phyloP scores from a whole-genome alignment of 2,113 vertebrate species.

The Heterotilapia buettikoferi region DNA sequence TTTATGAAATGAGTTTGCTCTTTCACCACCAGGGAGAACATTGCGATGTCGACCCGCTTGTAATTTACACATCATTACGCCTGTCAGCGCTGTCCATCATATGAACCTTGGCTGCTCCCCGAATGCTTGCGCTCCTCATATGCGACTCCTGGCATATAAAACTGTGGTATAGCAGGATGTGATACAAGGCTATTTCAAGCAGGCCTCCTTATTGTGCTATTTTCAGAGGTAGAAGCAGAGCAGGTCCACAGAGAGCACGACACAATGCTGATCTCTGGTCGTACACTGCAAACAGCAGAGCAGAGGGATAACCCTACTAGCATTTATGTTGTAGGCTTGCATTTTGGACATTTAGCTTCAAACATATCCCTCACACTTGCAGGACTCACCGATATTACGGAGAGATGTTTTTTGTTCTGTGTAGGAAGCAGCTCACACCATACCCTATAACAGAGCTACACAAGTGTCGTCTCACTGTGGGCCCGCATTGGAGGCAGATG shows the following conservation, averaged over 20 bases:
- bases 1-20: constrained; percentile 62
- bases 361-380: not conserved
- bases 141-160: not conserved
- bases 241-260: constrained; percentile 48
- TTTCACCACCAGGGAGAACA: constrained; percentile 41
- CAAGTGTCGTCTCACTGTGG: constrained; percentile 23
- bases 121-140: not conserved
- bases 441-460: constrained; percentile 25
- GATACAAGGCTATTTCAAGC: constrained; percentile 48
- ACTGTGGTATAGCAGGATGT: constrained; percentile 10
- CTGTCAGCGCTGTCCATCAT: constrained; percentile 40
- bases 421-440: constrained; percentile 32
- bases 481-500: constrained; percentile 43
- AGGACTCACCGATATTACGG: not conserved
- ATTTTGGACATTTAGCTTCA: not conserved
- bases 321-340: not conserved
- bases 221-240: constrained; percentile 65
- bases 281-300: not conserved
- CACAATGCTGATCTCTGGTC: constrained; percentile 46
- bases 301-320: constrained; percentile 8
- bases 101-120: constrained; percentile 12
- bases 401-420: not conserved
- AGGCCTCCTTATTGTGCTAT: constrained; percentile 64
- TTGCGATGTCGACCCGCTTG: constrained; percentile 7
- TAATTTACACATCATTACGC: constrained; percentile 58